Percentiles rank a stretch among this genome's conserved stretches.
Evolutionary conservation across 2,113 vertebrate species (phyloP).

Genomic region (Antechinus flavipes): DNA sequence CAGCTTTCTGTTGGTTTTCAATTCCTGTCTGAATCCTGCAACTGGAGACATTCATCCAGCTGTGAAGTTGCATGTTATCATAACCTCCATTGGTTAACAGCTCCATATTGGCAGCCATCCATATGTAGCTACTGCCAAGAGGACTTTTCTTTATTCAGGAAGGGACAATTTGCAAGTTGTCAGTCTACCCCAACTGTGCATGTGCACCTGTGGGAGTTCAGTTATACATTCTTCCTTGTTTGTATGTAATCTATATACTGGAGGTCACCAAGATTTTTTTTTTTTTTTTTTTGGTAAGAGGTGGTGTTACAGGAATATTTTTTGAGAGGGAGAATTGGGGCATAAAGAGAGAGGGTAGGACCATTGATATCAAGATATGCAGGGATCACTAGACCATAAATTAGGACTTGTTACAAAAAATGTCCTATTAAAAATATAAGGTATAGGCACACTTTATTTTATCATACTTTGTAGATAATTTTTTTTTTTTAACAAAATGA

Average conservation of each 20-base stretch:
- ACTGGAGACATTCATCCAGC: background rate
- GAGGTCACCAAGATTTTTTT: constrained; percentile 29
- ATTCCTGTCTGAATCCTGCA: background rate
- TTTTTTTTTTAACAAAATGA: background rate
- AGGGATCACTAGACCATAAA: constrained; percentile 19
- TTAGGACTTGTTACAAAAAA: constrained; percentile 15
- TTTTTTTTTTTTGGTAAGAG: constrained; percentile 7
- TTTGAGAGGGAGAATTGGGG: background rate
- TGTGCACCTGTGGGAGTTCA: background rate
- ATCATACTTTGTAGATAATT: background rate
- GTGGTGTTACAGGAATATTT: background rate
- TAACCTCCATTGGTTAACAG: constrained; percentile 25
- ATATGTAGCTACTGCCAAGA: background rate
- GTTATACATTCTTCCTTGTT: constrained; percentile 24
- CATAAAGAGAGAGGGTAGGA: background rate
- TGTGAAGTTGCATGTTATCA: background rate
- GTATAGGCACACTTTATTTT: background rate
- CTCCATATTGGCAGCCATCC: background rate
- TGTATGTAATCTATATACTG: background rate
- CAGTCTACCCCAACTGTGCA: background rate
- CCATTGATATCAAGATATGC: background rate
- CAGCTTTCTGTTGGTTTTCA: background rate
- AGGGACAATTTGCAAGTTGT: constrained; percentile 8
- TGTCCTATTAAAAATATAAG: background rate
- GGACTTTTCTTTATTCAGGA: background rate